phyloP scores from a whole-genome alignment of 2,797 vertebrate genomes.

The Acanthiza pusilla region DNA sequence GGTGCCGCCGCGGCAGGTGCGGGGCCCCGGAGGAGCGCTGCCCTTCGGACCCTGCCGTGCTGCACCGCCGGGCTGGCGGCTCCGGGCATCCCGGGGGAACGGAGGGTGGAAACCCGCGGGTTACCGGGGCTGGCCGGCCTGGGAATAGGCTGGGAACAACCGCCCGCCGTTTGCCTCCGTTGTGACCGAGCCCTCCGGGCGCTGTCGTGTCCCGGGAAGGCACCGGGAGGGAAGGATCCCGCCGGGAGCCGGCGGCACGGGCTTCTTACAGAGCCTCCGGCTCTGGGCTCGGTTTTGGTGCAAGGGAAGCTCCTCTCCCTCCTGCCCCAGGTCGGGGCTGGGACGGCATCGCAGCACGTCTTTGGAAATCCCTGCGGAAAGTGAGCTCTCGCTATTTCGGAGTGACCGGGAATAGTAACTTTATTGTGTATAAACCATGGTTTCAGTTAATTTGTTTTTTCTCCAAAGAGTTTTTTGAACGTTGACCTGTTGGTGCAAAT shows the following conservation, averaged over 20 bases:
- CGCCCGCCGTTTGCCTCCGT: background rate
- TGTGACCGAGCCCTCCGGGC: too few relatives aligned
- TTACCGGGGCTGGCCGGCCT: too few relatives aligned
- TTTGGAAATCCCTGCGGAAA: background rate
- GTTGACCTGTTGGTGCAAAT: background rate
- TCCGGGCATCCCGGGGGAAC: background rate
- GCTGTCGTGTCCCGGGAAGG: background rate
- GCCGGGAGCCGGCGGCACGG: background rate
- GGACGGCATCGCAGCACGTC: accelerated
- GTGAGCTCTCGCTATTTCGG: accelerated
- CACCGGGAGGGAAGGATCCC: background rate
- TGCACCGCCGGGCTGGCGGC: background rate
- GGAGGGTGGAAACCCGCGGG: background rate
- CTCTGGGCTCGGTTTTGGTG: too few relatives aligned
- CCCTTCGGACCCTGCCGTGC: background rate
- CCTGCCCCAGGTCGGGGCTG: background rate
- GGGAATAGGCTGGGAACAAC: background rate
- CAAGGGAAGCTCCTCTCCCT: background rate
- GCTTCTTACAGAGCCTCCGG: accelerated
- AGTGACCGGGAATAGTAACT: background rate
- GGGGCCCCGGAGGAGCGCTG: background rate
- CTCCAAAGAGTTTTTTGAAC: background rate
- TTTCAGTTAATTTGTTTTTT: background rate
- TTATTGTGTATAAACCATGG: background rate
- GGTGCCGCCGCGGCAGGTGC: background rate